A percentile compares a stretch with the other conserved stretches of the same genome.
Evolutionary conservation across 2,888 invertebrate genomes (phyloP).

Genomic region (Caprella mutica): DNA sequence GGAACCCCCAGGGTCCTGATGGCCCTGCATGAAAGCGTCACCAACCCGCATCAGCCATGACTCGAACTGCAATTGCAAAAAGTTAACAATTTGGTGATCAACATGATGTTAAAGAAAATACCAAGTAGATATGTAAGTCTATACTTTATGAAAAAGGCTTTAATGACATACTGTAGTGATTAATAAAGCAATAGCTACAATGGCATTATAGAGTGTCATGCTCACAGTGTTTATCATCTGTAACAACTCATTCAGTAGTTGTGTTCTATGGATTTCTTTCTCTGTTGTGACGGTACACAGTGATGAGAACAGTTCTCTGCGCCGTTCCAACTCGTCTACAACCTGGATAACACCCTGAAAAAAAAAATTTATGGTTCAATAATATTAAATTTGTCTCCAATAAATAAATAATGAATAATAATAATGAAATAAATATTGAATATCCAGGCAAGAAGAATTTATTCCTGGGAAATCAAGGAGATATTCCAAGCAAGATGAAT

Average conservation of each 20-base stretch:
- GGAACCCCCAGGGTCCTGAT: conserved; percentile 61
- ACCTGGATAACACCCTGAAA: conserved; percentile 50
- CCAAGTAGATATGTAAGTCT: not conserved
- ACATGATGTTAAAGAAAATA: not conserved
- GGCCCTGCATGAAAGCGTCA: conserved; percentile 58
- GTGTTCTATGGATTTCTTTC: conserved; percentile 56
- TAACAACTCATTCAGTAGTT: conserved; percentile 55
- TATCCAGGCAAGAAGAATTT: too few species aligned
- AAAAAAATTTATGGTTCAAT: not conserved
- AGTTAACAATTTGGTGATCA: not conserved
- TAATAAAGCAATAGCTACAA: too few species aligned
- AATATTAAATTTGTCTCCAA: too few species aligned
- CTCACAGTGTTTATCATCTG: conserved; percentile 54
- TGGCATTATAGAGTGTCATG: conserved; percentile 5
- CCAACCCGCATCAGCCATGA: conserved; percentile 63
- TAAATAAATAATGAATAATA: too few species aligned
- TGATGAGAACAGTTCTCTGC: conserved; percentile 53
- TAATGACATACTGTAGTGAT: not conserved
- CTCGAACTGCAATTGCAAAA: conserved; percentile 44
- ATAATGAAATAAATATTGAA: too few species aligned
- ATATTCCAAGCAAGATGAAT: too few species aligned
- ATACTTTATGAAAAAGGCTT: not conserved
- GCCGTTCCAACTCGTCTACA: conserved; percentile 61
- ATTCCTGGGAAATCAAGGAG: too few species aligned
- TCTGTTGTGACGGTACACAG: conserved; percentile 56